phyloP scores from a whole-genome alignment of 2,888 invertebrate species.

The Dynastes hyllus region DNA sequence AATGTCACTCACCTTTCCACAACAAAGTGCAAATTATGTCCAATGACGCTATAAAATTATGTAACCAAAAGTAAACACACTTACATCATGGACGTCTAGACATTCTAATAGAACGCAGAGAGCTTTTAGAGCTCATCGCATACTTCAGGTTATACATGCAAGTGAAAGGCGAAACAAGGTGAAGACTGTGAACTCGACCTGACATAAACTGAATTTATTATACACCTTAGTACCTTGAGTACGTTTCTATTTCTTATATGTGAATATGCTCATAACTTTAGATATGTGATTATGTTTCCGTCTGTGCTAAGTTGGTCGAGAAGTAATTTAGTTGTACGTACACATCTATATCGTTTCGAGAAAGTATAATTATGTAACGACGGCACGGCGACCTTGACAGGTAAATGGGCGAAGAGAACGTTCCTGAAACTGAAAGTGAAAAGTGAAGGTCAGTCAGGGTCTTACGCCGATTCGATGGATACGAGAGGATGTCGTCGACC shows the following conservation, averaged over 20 bases:
- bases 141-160: background rate
- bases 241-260: constrained; percentile 17
- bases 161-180: constrained; percentile 43
- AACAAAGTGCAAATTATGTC: background rate
- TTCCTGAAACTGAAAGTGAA: constrained; percentile 60
- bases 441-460: constrained; percentile 57
- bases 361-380: constrained; percentile 50
- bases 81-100: constrained; percentile 21
- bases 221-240: background rate
- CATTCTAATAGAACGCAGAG: constrained; percentile 16
- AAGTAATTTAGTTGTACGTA: constrained; percentile 24
- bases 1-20: background rate
- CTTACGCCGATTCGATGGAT: constrained; percentile 55
- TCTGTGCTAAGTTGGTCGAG: background rate
- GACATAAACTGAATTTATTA: constrained; percentile 45
- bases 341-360: constrained; percentile 32
- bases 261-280: background rate
- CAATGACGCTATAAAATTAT: background rate
- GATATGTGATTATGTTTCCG: constrained; percentile 6
- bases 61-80: constrained; percentile 13
- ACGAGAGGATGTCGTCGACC: constrained; percentile 41
- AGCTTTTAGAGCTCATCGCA: constrained; percentile 16
- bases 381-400: constrained; percentile 44
- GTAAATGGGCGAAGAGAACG: constrained; percentile 49
- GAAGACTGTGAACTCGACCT: constrained; percentile 34